phyloP scores from a whole-genome alignment of 2,113 vertebrate genomes.

The Rana temporaria region DNA sequence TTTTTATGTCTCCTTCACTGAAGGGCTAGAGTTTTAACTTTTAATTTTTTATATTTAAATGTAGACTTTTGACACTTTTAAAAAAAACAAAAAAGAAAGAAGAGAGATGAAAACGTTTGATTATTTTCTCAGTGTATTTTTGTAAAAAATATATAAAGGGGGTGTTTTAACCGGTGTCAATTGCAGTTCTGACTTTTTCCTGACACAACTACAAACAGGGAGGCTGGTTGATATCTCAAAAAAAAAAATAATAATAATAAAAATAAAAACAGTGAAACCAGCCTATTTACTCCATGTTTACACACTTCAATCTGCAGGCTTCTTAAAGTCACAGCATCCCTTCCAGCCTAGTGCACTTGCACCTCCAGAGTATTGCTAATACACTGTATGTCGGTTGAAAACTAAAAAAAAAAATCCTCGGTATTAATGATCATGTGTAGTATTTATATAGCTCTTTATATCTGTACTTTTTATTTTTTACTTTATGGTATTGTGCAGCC shows the following conservation, averaged over 20 bases:
- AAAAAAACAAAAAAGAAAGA: slow-evolving; percentile 75
- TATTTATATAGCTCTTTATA: slow-evolving; percentile 59
- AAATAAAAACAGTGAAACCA: slow-evolving; percentile 67
- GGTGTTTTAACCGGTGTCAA: slow-evolving; percentile 95
- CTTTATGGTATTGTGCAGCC: slow-evolving; percentile 28
- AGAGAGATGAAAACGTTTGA: slow-evolving; percentile 96
- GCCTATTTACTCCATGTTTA: slow-evolving; percentile 95
- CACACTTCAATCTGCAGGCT: slow-evolving; percentile 95
- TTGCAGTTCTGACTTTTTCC: slow-evolving; percentile 96
- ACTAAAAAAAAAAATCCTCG: slow-evolving; percentile 58
- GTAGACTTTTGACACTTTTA: slow-evolving; percentile 99
- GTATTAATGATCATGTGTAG: slow-evolving; percentile 58
- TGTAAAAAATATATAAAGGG: slow-evolving; percentile 99
- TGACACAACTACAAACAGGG: slow-evolving; percentile 84
- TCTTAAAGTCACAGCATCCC: slow-evolving; percentile 96
- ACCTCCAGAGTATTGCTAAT: slow-evolving; percentile 51
- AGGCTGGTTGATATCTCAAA: slow-evolving; percentile 83
- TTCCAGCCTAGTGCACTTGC: slow-evolving; percentile 65
- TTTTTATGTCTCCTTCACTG: slow-evolving; percentile 96
- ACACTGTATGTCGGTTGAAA: slow-evolving; percentile 64
- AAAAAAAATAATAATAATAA: slow-evolving; percentile 64
- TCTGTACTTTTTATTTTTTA: slow-evolving; percentile 41
- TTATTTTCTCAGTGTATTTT: slow-evolving; percentile 99
- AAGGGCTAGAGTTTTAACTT: slow-evolving; percentile 99
- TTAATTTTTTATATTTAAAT: slow-evolving; percentile 99